These are phyloP conservation scores for Eustalomyia histrio DNA, from an alignment of 2,888 invertebrate genomes.

Conservation along the genomic window DNA sequence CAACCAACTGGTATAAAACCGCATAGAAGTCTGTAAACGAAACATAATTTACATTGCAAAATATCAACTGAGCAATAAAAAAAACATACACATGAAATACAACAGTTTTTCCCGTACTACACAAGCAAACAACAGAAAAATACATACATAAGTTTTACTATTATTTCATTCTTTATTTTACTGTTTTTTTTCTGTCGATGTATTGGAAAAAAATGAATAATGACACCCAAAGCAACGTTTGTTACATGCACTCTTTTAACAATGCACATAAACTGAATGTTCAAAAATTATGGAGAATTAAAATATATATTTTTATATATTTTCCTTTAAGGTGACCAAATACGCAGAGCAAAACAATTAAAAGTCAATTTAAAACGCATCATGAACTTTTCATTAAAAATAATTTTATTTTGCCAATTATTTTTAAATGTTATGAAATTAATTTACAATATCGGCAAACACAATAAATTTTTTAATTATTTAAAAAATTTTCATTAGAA, in stretches of 20 bases:
- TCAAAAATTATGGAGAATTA: background rate
- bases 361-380: too few species aligned
- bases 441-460: too few species aligned
- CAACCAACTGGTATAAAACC: constrained; percentile 46
- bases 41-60: constrained; percentile 62
- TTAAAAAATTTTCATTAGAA: too few species aligned
- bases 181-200: constrained; percentile 23
- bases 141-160: background rate
- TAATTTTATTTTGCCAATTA: too few species aligned
- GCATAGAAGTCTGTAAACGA: constrained; percentile 55
- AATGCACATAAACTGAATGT: constrained; percentile 12
- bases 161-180: constrained; percentile 9
- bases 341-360: too few species aligned
- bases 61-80: constrained; percentile 48
- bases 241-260: constrained; percentile 32
- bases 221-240: constrained; percentile 62
- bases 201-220: constrained; percentile 60
- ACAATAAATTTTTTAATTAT: too few species aligned
- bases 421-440: too few species aligned
- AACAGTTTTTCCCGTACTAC: constrained; percentile 19
- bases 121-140: constrained; percentile 29
- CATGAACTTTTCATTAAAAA: too few species aligned
- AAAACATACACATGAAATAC: background rate
- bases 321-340: too few species aligned
- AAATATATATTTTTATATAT: too few species aligned